Percentiles rank a stretch among this genome's conserved stretches.
phyloP scores from a whole-genome alignment of 2,888 invertebrate genomes.

The Desoria tigrina region DNA sequence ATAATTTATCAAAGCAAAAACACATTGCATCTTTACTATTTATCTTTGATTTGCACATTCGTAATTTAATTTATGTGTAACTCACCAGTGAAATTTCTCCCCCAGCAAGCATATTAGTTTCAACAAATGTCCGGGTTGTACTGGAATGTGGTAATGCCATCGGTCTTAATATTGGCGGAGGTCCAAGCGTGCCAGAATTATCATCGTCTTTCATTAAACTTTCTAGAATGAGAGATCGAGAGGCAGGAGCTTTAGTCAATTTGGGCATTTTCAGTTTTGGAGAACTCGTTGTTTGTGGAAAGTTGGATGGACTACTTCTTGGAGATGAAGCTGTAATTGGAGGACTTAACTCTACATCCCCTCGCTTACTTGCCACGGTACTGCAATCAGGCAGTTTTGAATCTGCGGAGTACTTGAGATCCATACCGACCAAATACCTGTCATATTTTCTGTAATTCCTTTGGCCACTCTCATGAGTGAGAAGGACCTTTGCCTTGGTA shows the following conservation, averaged over 20 bases:
- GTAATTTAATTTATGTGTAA: neutral
- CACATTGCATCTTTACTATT: no score
- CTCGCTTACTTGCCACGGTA: constrained; percentile 47
- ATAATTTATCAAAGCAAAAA: no score
- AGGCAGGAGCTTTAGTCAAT: constrained; percentile 38
- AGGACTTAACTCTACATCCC: constrained; percentile 33
- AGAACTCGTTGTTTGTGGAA: neutral
- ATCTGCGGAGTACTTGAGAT: constrained; percentile 56
- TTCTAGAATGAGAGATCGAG: neutral
- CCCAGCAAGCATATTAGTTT: constrained; percentile 49
- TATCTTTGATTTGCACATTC: no score
- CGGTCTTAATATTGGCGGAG: constrained; percentile 27
- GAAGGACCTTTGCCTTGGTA: constrained; percentile 71
- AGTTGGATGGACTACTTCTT: neutral
- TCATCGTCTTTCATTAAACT: neutral
- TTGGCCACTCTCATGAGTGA: constrained; percentile 82
- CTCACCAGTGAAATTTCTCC: constrained; percentile 33
- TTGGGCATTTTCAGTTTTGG: constrained; percentile 42
- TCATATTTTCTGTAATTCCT: constrained; percentile 91
- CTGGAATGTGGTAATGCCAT: constrained; percentile 23
- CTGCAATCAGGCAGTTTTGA: constrained; percentile 50
- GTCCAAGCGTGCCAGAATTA: neutral
- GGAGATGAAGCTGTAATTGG: constrained; percentile 22
- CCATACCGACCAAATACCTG: constrained; percentile 77
- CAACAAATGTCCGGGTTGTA: constrained; percentile 38